Evolutionary conservation across 2,113 vertebrate genomes (phyloP), one percentile per base, ranked within the genome.

Genomic region (Saccopteryx bilineata): DNA sequence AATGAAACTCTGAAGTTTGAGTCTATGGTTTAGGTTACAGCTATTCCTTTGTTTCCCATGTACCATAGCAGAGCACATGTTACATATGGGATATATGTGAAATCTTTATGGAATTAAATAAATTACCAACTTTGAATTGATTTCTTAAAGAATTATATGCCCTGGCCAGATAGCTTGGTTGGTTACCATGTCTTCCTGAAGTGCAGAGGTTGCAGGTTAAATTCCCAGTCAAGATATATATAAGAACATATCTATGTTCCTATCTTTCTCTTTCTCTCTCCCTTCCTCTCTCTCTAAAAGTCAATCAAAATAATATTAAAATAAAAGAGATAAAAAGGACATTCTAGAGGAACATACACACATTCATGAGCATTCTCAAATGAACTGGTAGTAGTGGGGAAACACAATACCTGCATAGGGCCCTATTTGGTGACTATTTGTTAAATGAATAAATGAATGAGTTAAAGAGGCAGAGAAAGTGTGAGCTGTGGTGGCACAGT

Each of bases 381-480:
- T 61, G 48, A 90, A 66, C 31, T 66, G 3, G 69, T 21, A 65
- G 39, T 21, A 66, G 28, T 46, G 72, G 60, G 28, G 48, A 79
- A 93, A 84, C 15, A 68, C 0, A 9, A 31, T 89, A 50, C 48
- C 7, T 94, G 79, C n/a, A 81, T 46, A 81, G 28, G 87, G 26
- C 26, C 61, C 1, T 90, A 26, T 61, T 66, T 66, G 54, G 2
- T 80, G 69, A 83, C n/a, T 91, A 12, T 61, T 50, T 74, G 33
- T 19, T 56, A 89, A 94, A 63, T 87, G 75, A 94, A 81, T 93
- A 82, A 86, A 76, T 92, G 71, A 94, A 86, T 68, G 46, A 95
- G 14, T 46, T 17, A 52, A 75, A 90, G 18, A 87, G 46, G 14
- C 46, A 46, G 14, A 66, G 18, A 54, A 46, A 63, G 14, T 50